These are phyloP conservation scores for Clamator glandarius DNA, from an alignment of 2,797 vertebrate species.

Conservation along the genomic window DNA sequence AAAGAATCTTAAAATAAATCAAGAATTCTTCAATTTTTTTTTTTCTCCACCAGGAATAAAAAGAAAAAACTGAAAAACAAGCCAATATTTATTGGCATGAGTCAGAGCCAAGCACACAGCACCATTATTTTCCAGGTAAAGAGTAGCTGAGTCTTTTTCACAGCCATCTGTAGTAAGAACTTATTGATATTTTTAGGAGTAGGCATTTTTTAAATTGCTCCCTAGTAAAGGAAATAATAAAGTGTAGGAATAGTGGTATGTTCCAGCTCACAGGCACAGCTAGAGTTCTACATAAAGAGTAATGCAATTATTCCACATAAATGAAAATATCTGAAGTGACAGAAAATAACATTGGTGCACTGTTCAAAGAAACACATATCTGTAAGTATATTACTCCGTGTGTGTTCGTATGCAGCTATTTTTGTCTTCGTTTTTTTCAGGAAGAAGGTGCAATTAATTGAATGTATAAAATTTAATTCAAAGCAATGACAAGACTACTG, in stretches of 20 bases:
- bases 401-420: neutral
- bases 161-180: neutral
- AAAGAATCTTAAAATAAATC: neutral
- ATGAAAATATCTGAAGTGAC: neutral
- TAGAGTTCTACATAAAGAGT: neutral
- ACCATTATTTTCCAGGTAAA: neutral
- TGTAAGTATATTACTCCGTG: neutral
- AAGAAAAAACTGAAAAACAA: accelerated
- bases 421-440: neutral
- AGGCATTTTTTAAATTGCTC: neutral
- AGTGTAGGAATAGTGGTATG: neutral
- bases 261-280: neutral
- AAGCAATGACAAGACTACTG: neutral
- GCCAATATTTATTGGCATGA: neutral
- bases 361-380: neutral
- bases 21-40: neutral
- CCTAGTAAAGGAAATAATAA: neutral
- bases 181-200: neutral
- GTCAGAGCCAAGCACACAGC: neutral
- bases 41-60: neutral
- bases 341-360: neutral
- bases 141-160: neutral
- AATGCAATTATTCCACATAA: neutral
- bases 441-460: neutral
- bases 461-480: neutral